A percentile compares a stretch with the other conserved stretches of the same genome.
Evolutionary conservation across 2,113 vertebrate species (phyloP).

Genomic region (Gambusia affinis): DNA sequence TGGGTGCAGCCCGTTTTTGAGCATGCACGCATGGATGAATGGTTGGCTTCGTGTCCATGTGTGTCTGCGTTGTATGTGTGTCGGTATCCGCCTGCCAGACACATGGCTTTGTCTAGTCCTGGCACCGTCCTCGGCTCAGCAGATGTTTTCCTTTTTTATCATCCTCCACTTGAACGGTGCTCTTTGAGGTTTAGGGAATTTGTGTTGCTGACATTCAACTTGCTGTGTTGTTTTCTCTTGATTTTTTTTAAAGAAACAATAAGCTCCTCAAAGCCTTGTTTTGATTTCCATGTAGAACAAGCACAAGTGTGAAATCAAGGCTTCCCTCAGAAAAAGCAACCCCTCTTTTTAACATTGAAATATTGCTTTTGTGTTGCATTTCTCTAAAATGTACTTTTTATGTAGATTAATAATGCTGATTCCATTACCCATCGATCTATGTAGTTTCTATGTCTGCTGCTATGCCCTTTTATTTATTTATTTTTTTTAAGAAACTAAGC

Average conservation of each 20-base stretch:
- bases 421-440: neutral
- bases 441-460: neutral
- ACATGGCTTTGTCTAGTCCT: conserved; percentile 83
- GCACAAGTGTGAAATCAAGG: conserved; percentile 7
- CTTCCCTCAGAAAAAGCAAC: conserved; percentile 12
- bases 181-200: conserved; percentile 76
- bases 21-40: conserved; percentile 64
- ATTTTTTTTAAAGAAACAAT: conserved; percentile 45
- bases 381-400: neutral
- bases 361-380: neutral
- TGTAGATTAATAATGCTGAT: neutral
- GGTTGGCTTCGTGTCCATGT: conserved; percentile 29
- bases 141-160: conserved; percentile 84
- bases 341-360: neutral
- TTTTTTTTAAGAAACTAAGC: too few species aligned
- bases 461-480: neutral
- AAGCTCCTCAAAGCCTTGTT: conserved; percentile 40
- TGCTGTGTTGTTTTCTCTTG: conserved; percentile 60
- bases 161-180: conserved; percentile 74
- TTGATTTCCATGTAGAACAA: neutral
- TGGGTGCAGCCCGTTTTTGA: conserved; percentile 55
- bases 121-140: conserved; percentile 78
- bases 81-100: conserved; percentile 74
- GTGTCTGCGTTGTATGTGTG: conserved; percentile 49
- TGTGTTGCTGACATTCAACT: conserved; percentile 65